Evolutionary conservation across 2,888 invertebrate species (phyloP).

Genomic region (Chalcosyrphus nemorum): DNA sequence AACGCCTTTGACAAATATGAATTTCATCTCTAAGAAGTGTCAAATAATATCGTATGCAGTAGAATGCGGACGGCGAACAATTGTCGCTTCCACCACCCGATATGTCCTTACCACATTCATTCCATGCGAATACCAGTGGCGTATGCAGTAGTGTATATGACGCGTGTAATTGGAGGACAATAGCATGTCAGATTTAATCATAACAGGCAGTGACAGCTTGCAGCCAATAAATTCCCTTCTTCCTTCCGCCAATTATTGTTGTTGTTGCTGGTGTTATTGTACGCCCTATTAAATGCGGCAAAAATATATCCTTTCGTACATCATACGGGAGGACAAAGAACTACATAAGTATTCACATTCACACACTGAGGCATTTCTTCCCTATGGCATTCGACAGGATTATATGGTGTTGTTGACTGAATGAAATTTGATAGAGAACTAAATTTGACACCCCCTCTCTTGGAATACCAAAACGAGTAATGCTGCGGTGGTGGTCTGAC

Average conservation of each 20-base stretch:
- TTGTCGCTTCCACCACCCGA: constrained; percentile 23
- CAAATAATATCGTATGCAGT: constrained; percentile 51
- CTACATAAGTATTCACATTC: constrained; percentile 6
- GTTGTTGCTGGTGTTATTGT: constrained; percentile 57
- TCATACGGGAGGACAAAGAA: constrained; percentile 29
- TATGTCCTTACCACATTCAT: constrained; percentile 42
- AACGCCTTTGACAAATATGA: constrained; percentile 67
- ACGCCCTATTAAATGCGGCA: constrained; percentile 62
- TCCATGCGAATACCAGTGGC: constrained; percentile 31
- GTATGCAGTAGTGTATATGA: constrained; percentile 73
- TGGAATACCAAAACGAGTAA: constrained; percentile 3
- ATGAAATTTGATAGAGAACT: constrained; percentile 68
- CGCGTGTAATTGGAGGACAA: constrained; percentile 76
- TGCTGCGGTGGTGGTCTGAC: constrained; percentile 25
- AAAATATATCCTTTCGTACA: constrained; percentile 45
- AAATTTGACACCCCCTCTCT: constrained; percentile 65
- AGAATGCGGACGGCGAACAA: constrained; percentile 59
- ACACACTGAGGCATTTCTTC: constrained; percentile 32
- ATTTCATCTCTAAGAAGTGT: constrained; percentile 59
- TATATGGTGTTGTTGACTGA: constrained; percentile 62
- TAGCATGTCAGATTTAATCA: constrained; percentile 75
- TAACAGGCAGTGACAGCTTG: constrained; percentile 75
- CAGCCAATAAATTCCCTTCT: constrained; percentile 74
- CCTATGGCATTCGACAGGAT: constrained; percentile 53
- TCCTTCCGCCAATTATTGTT: constrained; percentile 69